Conservation (phyloP, 2,113 vertebrate species). For the Stomatorhinus ivindoensis region DNA sequence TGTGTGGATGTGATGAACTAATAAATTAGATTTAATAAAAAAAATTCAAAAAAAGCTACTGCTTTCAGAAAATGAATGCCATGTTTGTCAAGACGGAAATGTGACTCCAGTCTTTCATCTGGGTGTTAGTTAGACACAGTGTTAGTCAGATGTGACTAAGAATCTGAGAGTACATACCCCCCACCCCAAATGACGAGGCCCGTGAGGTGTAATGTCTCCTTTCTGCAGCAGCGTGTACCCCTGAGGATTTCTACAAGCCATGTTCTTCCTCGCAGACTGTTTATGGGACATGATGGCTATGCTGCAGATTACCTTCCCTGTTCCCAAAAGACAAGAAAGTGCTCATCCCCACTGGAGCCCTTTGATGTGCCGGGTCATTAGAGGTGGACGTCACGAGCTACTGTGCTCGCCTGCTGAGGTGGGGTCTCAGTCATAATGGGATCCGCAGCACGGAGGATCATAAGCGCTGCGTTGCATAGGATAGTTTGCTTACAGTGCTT, state of each 20-base stretch:
- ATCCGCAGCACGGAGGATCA: not conserved
- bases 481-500: not conserved
- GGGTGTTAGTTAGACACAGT: not conserved
- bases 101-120: not conserved
- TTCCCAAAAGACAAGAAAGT: not conserved
- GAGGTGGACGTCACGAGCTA: not conserved
- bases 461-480: not conserved
- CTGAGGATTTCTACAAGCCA: not conserved
- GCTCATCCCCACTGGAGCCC: not conserved
- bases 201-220: not conserved
- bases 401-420: not conserved
- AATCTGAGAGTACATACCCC: not conserved
- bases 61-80: not conserved
- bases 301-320: not conserved
- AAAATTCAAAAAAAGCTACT: not conserved
- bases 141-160: not conserved
- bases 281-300: not conserved
- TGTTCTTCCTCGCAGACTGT: not conserved
- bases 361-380: constrained; percentile 22
- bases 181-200: not conserved
- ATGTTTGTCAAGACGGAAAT: not conserved
- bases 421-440: not conserved
- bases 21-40: not conserved
- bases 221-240: not conserved
- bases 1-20: not conserved